A percentile compares a stretch with the other conserved stretches of the same genome.
These are phyloP conservation scores for Pogonocherus hispidulus DNA, from an alignment of 2,888 invertebrate genomes.

Conservation along the genomic window DNA sequence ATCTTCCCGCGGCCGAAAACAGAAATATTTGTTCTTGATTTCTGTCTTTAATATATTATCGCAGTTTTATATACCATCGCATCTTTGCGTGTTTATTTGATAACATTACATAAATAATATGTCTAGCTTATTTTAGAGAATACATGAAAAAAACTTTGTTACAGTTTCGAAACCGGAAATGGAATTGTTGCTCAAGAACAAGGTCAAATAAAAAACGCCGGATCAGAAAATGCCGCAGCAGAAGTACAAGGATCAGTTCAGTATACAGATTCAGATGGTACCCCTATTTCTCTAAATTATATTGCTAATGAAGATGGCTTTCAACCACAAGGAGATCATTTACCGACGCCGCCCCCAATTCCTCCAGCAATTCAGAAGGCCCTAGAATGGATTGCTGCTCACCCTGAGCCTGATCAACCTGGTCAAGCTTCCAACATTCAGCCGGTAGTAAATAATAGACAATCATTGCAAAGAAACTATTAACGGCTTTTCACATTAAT, in stretches of 20 bases:
- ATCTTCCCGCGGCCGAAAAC: no score
- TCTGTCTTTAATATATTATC: no score
- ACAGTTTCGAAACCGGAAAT: constrained; percentile 80
- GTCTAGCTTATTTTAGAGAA: no score
- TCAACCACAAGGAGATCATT: constrained; percentile 79
- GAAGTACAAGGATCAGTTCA: constrained; percentile 77
- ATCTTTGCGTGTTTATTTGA: no score
- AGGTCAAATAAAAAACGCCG: constrained; percentile 65
- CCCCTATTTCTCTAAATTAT: constrained; percentile 75
- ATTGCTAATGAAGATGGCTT: constrained; percentile 81
- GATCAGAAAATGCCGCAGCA: constrained; percentile 65
- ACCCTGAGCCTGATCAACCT: constrained; percentile 63
- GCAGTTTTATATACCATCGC: no score
- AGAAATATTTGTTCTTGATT: no score
- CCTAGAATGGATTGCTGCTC: constrained; percentile 75
- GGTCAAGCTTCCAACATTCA: constrained; percentile 37
- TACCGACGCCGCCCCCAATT: constrained; percentile 85
- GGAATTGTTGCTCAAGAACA: constrained; percentile 80
- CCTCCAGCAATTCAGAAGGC: constrained; percentile 81
- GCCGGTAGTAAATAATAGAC: constrained; percentile 8
- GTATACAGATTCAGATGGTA: constrained; percentile 79
- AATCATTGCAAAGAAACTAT: not conserved
- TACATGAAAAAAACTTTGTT: no score
- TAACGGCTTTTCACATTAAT: not conserved
- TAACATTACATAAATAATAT: no score